Evolutionary conservation across 2,113 vertebrate species (phyloP), one percentile per base, ranked within the genome.

Genomic region (Eretmochelys imbricata): DNA sequence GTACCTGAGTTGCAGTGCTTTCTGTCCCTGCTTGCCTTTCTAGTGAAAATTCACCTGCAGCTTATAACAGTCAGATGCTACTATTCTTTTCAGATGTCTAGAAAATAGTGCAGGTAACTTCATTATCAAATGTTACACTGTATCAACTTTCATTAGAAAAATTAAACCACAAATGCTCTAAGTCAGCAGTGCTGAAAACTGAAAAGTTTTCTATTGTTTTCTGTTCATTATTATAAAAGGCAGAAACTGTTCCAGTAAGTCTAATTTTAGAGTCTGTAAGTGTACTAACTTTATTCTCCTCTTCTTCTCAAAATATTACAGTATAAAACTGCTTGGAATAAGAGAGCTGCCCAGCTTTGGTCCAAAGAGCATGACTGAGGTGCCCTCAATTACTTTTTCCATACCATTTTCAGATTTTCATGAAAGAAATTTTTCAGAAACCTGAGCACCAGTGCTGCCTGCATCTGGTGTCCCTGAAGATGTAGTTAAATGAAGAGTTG

Each of bases 1-100:
- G 13, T 82, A 31, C 80, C 80, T 38, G 51, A 87, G 35, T 69
- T 80, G 78, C 62, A 87, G 84, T 93, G 57, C 48, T 89, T 87
- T 90, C 84, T 51, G 91, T 50, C 78, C 20, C 20, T 85, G 62
- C 92, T 95, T 96, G 88, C 91, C 82, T 88, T 27, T 11, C 13
- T 80, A 78, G 78, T 80, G 62, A 92, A 93, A 95, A 88, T 82
- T 42, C 1, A 0, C 54, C 29, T 76, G 90, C 91, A 86, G 82
- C 11, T 2, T 82, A 29, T n/a, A 89, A 87, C 85, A 87, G 96
- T 42, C 80, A 92, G 38, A 83, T 85, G 12, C 31, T 72, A 62
- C 84, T 81, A 29, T 80, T 88, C 72, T 54, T 57, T 57, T 72
- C 79, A 89, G 84, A 76, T n/a, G 31, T 38, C 53, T 81, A 59